Evolutionary conservation across 2,113 vertebrate species (phyloP), one percentile per base, ranked within the genome.

Genomic region (Mustela nigripes): DNA sequence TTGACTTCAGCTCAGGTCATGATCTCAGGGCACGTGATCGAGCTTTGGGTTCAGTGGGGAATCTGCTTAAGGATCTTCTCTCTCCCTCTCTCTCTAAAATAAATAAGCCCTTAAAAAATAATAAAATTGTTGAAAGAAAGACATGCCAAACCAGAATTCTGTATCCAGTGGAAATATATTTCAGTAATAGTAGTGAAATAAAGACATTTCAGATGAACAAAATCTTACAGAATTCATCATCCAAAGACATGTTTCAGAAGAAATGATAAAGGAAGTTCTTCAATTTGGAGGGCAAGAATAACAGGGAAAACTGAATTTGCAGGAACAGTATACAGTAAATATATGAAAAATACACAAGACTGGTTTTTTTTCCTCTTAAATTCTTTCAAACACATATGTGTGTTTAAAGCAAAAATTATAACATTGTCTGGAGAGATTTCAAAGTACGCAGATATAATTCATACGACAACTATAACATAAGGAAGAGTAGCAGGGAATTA

Each of bases 231-330:
- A 50, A 45, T 85, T 45, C 24, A 85, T 62, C 63, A 28, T 10
- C 3, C 10, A 60, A 93, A 78, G 67, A 89, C 33, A 79, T 58
- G 45, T 36, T 86, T 90, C 48, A 45, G 28, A 63, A 87, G 45
- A 94, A 87, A 94, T 86, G 18, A 31, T 74, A 48, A 91, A 90
- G 10, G 33, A 67, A 86, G 58, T 42, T 81, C 53, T 88, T 92
- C 11, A 56, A 16, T n/a, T 15, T 65, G 58, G 74, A 74, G 18
- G 83, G 22, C 36, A 88, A 50, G 60, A 45, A 48, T 58, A 84
- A 84, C 11, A 83, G 3, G 7, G 7, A 78, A 58, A 79, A 90
- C 10, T 76, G 60, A 81, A 58, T 88, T 79, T 93, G 42, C 24
- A 48, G 50, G n/a, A 79, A 53, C 21, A 36, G 28, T 33, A 71